phyloP scores from a whole-genome alignment of 1,140 invertebrate genomes.

The Aricia agestis region DNA sequence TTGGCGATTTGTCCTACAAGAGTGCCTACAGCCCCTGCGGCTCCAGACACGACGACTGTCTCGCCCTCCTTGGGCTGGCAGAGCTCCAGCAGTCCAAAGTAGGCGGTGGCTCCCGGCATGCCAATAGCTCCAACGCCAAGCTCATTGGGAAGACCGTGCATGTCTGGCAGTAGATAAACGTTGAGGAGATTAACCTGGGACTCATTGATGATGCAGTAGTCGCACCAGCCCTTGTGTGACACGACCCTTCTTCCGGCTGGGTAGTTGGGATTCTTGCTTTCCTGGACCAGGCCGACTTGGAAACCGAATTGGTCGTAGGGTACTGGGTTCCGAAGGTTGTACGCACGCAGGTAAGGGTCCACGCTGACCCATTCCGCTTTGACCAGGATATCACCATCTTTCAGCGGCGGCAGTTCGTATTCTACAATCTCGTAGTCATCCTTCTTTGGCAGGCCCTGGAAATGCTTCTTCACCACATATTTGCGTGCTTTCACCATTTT shows the following conservation, averaged over 20 bases:
- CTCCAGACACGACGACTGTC: constrained; percentile 81
- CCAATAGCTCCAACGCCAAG: constrained; percentile 51
- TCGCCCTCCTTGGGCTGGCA: constrained; percentile 84
- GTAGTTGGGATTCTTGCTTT: constrained; percentile 59
- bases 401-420: constrained; percentile 56
- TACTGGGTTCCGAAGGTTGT: constrained; percentile 29
- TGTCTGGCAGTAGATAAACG: constrained; percentile 35
- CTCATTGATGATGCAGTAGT: constrained; percentile 59
- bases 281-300: constrained; percentile 58
- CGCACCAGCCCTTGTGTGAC: constrained; percentile 78
- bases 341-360: constrained; percentile 73
- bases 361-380: constrained; percentile 74
- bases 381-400: constrained; percentile 63
- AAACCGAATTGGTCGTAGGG: constrained; percentile 64
- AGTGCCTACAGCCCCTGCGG: constrained; percentile 83
- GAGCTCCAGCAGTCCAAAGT: constrained; percentile 83
- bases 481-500: constrained; percentile 60
- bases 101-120: constrained; percentile 79
- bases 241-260: constrained; percentile 76
- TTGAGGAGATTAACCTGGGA: neutral
- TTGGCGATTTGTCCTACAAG: constrained; percentile 86
- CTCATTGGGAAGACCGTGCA: constrained; percentile 45
- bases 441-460: constrained; percentile 59
- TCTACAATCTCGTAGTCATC: constrained; percentile 65
- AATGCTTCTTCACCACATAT: constrained; percentile 60